Conservation (phyloP, 1,140 invertebrate species). For the Zaprionus vittiger region DNA sequence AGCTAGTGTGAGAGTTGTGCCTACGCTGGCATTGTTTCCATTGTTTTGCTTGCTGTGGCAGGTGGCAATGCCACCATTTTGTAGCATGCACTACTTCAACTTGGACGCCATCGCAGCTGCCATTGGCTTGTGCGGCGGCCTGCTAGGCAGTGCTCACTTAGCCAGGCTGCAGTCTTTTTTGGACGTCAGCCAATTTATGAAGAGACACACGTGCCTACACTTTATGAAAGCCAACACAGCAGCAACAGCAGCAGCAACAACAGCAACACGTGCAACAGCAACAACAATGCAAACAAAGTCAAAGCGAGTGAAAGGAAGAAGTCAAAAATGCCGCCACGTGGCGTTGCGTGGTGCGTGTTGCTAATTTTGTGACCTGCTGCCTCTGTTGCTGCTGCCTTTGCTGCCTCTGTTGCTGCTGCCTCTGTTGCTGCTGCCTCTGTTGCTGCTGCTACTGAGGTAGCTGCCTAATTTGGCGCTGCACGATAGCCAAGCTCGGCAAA, state of each 20-base stretch:
- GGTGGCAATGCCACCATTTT: conserved; percentile 21
- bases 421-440: conserved; percentile 3
- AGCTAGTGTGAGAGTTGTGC: not conserved
- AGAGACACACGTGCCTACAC: conserved; percentile 71
- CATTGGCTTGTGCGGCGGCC: not conserved
- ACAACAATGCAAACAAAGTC: conserved; percentile 43
- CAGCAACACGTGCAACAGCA: conserved; percentile 14
- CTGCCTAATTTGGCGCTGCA: conserved; percentile 71
- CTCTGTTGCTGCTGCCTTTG: conserved; percentile 10
- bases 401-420: conserved; percentile 19
- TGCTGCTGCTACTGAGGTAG: conserved; percentile 40
- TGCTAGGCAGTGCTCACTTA: conserved; percentile 29
- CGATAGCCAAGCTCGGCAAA: conserved; percentile 37
- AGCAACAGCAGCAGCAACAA: conserved; percentile 11
- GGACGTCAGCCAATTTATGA: conserved; percentile 48
- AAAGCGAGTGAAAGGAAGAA: conserved; percentile 60
- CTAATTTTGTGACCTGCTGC: conserved; percentile 65
- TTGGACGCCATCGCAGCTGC: not conserved
- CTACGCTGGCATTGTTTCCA: not conserved
- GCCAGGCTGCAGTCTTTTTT: conserved; percentile 25
- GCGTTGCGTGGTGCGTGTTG: conserved; percentile 36
- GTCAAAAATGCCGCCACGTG: conserved; percentile 74
- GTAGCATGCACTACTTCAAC: not conserved
- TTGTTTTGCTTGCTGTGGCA: conserved; percentile 6
- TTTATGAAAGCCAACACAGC: conserved; percentile 40